Percentiles rank a stretch among this genome's conserved stretches.
phyloP scores from a whole-genome alignment of 2,113 vertebrate species.

The Macroglossus sobrinus region DNA sequence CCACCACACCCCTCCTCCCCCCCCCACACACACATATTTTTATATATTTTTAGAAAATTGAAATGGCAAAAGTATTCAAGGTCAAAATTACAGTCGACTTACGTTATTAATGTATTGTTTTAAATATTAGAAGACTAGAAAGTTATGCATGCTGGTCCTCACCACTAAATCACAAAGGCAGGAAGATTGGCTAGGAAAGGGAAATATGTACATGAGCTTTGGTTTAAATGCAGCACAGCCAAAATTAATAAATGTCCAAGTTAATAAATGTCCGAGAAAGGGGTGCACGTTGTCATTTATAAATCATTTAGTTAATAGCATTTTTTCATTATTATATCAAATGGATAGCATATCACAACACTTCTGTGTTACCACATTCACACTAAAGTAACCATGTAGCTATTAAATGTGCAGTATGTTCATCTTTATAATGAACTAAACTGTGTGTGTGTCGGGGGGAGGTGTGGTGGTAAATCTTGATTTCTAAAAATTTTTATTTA shows the following conservation, averaged over 20 bases:
- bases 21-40: not conserved
- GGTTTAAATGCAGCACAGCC: not conserved
- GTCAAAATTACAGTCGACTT: not conserved
- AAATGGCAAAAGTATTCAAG: not conserved
- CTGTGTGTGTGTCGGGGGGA: no score
- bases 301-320: not conserved
- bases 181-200: not conserved
- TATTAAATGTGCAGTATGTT: not conserved
- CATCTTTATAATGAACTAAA: not conserved
- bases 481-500: not conserved
- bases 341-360: not conserved
- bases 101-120: not conserved
- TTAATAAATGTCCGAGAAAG: not conserved
- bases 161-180: not conserved
- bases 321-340: not conserved
- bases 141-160: rapidly evolving
- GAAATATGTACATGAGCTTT: not conserved
- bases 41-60: not conserved
- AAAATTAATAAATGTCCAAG: not conserved
- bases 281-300: not conserved
- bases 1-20: no score
- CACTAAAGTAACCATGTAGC: not conserved
- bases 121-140: not conserved
- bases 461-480: not conserved
- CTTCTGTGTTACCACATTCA: not conserved